These are phyloP conservation scores for Salvator merianae DNA, from an alignment of 2,113 vertebrate genomes.

Conservation along the genomic window DNA sequence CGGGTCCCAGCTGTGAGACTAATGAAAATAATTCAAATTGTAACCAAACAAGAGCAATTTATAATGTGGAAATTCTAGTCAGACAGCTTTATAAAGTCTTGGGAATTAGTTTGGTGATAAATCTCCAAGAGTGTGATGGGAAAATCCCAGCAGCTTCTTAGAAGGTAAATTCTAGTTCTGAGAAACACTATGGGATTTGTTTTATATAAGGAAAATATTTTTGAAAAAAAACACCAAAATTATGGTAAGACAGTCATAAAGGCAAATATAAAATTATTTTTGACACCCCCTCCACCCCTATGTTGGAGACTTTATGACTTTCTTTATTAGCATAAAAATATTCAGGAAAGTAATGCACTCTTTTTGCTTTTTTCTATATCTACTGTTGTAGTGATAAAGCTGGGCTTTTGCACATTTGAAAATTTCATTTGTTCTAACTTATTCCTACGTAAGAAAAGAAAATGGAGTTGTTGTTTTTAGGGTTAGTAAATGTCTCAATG, in stretches of 20 bases:
- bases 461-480: not conserved
- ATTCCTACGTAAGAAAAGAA: conserved; percentile 17
- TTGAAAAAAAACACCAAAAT: conserved; percentile 19
- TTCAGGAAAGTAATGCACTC: not conserved
- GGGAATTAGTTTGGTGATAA: conserved; percentile 70
- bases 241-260: conserved; percentile 21
- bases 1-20: conserved; percentile 77
- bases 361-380: conserved; percentile 1
- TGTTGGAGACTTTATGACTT: not conserved
- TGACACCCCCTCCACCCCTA: not conserved
- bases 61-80: conserved; percentile 77
- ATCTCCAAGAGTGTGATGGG: conserved; percentile 62
- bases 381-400: conserved; percentile 30
- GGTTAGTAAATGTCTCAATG: conserved; percentile 1
- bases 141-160: conserved; percentile 28
- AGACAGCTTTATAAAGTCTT: conserved; percentile 71
- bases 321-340: conserved; percentile 1
- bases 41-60: conserved; percentile 79
- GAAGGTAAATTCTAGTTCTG: conserved; percentile 63
- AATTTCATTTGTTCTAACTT: not conserved
- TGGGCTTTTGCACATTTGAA: not conserved
- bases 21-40: conserved; percentile 83
- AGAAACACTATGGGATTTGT: conserved; percentile 16
- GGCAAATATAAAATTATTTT: not conserved
- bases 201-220: not conserved